These are phyloP conservation scores for Rattus norvegicus DNA, from an alignment of 2,113 vertebrate species.

Conservation along the genomic window GRCr8 NC_086025.1:16910501-16911000, in stretches of 20 bases:
- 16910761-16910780: background rate
- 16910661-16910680: background rate
- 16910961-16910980: background rate
- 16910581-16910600: background rate
- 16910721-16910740: background rate
- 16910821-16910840: background rate
- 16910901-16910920: background rate
- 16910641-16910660: background rate
- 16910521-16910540: background rate
- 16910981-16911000: background rate
- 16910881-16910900: background rate
- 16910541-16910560: background rate
- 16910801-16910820: no score
- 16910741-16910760: background rate
- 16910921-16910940: background rate
- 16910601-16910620: background rate
- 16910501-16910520: background rate
- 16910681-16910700: background rate
- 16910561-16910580: background rate
- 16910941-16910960: background rate
- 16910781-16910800: background rate
- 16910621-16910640: background rate
- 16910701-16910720: background rate
- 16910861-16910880: background rate
- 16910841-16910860: background rate